phyloP scores from a whole-genome alignment of 1,140 invertebrate genomes.

The Tetramorium simillimum region DNA sequence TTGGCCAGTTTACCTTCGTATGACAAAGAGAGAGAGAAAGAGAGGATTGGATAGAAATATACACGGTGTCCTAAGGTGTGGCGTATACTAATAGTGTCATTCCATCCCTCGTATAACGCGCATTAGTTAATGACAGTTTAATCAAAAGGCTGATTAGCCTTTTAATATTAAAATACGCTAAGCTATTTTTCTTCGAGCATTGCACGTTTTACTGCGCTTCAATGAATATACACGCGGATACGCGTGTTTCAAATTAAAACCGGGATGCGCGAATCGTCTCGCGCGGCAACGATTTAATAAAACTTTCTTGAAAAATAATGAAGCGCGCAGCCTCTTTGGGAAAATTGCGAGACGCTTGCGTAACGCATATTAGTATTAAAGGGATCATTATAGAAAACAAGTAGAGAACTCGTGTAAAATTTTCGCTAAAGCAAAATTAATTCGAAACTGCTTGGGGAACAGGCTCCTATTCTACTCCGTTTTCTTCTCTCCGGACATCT shows the following conservation, averaged over 20 bases:
- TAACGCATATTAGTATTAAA: slow-evolving; percentile 4
- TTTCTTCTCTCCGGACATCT: not conserved
- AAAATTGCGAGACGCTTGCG: not conserved
- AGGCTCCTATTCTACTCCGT: not conserved
- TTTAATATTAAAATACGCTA: slow-evolving; percentile 11
- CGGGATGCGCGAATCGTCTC: not conserved
- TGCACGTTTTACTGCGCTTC: not conserved
- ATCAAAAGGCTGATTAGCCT: not conserved
- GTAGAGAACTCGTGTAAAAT: not conserved
- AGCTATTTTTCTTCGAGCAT: not conserved
- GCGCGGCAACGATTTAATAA: not conserved
- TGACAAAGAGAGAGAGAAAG: not conserved
- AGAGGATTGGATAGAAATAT: not conserved
- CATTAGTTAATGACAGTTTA: slow-evolving; percentile 35
- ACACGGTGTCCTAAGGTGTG: not conserved
- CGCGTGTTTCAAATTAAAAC: not conserved
- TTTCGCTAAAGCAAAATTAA: slow-evolving; percentile 12
- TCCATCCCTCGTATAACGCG: not conserved
- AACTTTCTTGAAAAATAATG: slow-evolving; percentile 11
- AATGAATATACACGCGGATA: not conserved
- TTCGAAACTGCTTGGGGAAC: not conserved
- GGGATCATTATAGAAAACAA: not conserved
- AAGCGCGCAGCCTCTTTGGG: not conserved
- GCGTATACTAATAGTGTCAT: slow-evolving; percentile 1
- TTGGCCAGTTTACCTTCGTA: not conserved